Base-by-base conservation (phyloP, 2,113 vertebrate species). In the Brachirus orientalis region DNA sequence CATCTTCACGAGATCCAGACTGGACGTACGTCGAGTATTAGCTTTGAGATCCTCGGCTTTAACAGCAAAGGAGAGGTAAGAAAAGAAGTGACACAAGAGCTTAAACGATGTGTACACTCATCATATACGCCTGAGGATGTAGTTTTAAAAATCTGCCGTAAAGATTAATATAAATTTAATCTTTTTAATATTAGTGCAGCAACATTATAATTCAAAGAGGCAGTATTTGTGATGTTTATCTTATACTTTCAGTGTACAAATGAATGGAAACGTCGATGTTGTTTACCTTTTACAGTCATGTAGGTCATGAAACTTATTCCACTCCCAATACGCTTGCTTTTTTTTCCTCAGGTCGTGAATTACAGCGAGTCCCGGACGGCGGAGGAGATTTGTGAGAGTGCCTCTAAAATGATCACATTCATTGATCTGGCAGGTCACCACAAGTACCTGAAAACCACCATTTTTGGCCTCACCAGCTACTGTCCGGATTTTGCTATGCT, bases 361-460 rank as follows among this genome's bases (percentile, higher is more conserved):
- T 99, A 99, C 92, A 99, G 97, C 0, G 98, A 98, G 77, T 99
- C 98, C 44, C 91, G 97, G 61, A 99, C 97, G 16, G 96, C 97
- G 46, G 98, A 99, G 82, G 95, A 98, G 75, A 99, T 99, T 87
- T 99, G 98, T 64, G 98, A 99, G 91, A 97, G 94, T 74, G 97
- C 97, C 65, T 99, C 98, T 73, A 99, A 99, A 90, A 99, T 99
- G 98, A 98, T 99, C 91, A 99, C 98, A 37, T 99, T 99, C 88
- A 99, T 99, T 35, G 98, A 99, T 82, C 91, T 99, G 85, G 98
- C 98, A 2, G 98, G 98, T 50, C 98, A 99, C 89, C 98, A 99
- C 89, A 99, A 99, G 69, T 99, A 99, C 86, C 88, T 99, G 67
- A 98, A 98, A 88, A 99, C 98, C 83, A 99, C 98, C 75, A 99